Percentiles rank a stretch among this genome's conserved stretches.
Conservation (phyloP, 2,113 vertebrate species). For the Colinus virginianus region DNA sequence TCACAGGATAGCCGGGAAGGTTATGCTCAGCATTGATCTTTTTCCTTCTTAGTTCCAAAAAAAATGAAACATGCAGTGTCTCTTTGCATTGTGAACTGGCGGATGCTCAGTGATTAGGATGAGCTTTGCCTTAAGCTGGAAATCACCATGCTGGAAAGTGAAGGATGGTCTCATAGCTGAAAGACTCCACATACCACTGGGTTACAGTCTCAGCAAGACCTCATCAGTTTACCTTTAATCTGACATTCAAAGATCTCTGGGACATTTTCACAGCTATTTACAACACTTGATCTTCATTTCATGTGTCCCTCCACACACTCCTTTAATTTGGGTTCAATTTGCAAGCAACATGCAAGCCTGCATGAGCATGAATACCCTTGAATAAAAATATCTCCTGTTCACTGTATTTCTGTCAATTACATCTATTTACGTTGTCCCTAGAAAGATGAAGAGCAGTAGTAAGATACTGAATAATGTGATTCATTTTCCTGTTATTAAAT, state of each 20-base stretch:
- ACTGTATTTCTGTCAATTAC: not conserved
- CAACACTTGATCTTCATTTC: not conserved
- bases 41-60: fast-evolving
- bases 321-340: not conserved
- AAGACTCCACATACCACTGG: not conserved
- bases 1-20: not conserved
- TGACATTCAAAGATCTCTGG: not conserved
- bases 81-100: not conserved
- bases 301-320: not conserved
- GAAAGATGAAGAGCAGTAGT: slow-evolving; percentile 36
- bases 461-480: not conserved
- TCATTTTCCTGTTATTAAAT: slow-evolving; percentile 44
- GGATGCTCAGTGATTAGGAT: not conserved
- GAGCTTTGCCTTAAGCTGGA: not conserved
- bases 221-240: not conserved
- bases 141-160: not conserved
- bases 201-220: not conserved
- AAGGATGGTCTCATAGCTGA: not conserved
- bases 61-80: not conserved
- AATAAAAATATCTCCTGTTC: not conserved
- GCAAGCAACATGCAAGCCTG: not conserved
- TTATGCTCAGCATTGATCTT: not conserved
- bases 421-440: not conserved
- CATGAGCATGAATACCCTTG: not conserved
- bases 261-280: not conserved